These are phyloP conservation scores for Lepidotrigona ventralis DNA, from an alignment of 1,140 invertebrate genomes.

Conservation along the genomic window DNA sequence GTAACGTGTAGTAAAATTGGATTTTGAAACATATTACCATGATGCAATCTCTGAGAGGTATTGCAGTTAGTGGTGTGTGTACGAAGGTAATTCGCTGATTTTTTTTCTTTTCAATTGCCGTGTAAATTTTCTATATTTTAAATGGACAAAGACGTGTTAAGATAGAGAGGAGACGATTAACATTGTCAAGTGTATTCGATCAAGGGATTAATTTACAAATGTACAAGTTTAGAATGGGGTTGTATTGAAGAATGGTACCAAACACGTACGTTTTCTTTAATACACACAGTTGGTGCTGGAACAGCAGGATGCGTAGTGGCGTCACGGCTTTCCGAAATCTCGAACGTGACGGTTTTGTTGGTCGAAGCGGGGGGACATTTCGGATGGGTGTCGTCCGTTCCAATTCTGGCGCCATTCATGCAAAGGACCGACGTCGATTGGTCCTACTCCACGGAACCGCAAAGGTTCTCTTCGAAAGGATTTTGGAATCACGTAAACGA, in stretches of 20 bases:
- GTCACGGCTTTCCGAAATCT: conserved; percentile 83
- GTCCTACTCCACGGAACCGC: conserved; percentile 83
- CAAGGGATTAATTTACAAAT: no score
- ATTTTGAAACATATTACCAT: conserved; percentile 28
- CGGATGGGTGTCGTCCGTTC: conserved; percentile 82
- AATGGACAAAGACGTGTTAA: no score
- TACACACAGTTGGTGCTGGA: conserved; percentile 86
- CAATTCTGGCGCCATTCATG: conserved; percentile 83
- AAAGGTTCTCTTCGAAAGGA: conserved; percentile 84
- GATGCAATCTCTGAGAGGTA: neutral
- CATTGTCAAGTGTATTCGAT: neutral
- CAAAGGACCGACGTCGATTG: conserved; percentile 85
- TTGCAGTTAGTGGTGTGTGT: neutral
- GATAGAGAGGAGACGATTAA: neutral
- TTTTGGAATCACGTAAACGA: conserved; percentile 81
- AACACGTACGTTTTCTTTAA: no score
- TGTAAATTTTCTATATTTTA: neutral
- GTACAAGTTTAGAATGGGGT: no score
- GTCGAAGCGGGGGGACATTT: conserved; percentile 87
- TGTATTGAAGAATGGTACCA: no score
- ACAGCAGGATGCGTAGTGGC: conserved; percentile 90
- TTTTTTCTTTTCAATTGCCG: neutral
- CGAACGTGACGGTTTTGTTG: conserved; percentile 83
- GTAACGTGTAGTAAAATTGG: conserved; percentile 4
- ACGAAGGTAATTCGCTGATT: neutral